Evolutionary conservation across 2,113 vertebrate species (phyloP).

Genomic region (Illadopsis cleaveri): DNA sequence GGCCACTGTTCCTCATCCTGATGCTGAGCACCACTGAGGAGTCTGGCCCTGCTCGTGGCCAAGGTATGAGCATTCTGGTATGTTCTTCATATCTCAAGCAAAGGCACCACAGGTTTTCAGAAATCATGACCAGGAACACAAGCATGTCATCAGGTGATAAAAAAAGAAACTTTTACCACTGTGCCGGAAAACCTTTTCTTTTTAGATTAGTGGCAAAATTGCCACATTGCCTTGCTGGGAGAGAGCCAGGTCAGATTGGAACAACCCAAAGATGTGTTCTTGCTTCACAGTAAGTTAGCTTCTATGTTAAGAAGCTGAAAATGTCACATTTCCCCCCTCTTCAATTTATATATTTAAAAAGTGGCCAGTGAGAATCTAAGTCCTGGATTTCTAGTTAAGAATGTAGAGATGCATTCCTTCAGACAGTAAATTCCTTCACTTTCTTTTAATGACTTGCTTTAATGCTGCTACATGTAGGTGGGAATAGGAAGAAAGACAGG

Average conservation of each 20-base stretch:
- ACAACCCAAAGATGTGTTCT: background rate
- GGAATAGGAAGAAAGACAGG: background rate
- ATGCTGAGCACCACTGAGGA: background rate
- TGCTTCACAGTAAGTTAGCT: background rate
- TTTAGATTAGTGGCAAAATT: background rate
- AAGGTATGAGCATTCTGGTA: background rate
- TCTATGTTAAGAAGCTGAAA: background rate
- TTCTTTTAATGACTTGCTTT: background rate
- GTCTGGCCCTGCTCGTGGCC: background rate
- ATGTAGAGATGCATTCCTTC: background rate
- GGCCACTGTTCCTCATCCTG: background rate
- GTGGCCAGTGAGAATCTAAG: background rate
- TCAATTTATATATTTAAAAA: background rate
- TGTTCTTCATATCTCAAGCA: background rate
- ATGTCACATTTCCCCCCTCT: rapidly evolving
- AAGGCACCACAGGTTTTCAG: background rate
- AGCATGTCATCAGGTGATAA: background rate
- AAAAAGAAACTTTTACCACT: background rate
- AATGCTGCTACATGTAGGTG: background rate
- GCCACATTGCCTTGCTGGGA: background rate
- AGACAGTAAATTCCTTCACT: background rate
- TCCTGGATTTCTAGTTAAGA: background rate
- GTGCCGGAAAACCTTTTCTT: background rate
- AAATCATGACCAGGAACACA: background rate
- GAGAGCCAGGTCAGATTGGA: background rate